Evolutionary conservation across 2,797 vertebrate genomes (phyloP), one percentile per base, ranked within the genome.

Genomic region (Acanthornis magna): DNA sequence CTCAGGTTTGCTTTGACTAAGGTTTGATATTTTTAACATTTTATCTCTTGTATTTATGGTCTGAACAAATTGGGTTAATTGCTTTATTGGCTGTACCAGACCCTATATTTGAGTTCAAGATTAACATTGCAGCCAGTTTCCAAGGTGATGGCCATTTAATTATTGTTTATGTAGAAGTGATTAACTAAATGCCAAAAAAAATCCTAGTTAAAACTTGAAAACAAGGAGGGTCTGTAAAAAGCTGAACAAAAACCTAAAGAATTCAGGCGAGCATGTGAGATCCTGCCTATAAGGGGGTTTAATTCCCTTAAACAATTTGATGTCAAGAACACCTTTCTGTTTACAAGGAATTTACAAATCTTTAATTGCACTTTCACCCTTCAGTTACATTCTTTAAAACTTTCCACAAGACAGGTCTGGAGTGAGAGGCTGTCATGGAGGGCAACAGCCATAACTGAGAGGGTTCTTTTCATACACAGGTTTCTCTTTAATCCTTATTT

Each of bases 101-200:
- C 38, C 63, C 79, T 79, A 51, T 87, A 90, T 93, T 92, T 95
- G 77, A 91, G 80, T 87, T 96, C 63, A 94, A 90, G 94, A 85
- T 94, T 91, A 95, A 82, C 14, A 2, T 57, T 78, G 62, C 73
- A 86, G 71, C 32, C 70, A 40, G 94, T 96, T 96, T 95, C 94
- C 91, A 97, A 95, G 93, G 85, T 79, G 77, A 96, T 95, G 71
- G 83, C 30, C 88, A 95, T 88, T 96, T 93, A 88, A 95, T 88
- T 91, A 85, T 91, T 93, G 74, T 94, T 96, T 94, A 91, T 76
- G 80, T 89, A 90, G 83, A 91, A 88, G 76, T 66, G 76, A 88
- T 90, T 91, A 91, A 82, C 81, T 73, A 90, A 95, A 85, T 34
- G 42, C 60, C 29, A 62, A 92, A 91, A 95, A 92, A 92, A 85